These are phyloP conservation scores for Argopecten irradians DNA, from an alignment of 1,140 invertebrate genomes.

Conservation along the genomic window DNA sequence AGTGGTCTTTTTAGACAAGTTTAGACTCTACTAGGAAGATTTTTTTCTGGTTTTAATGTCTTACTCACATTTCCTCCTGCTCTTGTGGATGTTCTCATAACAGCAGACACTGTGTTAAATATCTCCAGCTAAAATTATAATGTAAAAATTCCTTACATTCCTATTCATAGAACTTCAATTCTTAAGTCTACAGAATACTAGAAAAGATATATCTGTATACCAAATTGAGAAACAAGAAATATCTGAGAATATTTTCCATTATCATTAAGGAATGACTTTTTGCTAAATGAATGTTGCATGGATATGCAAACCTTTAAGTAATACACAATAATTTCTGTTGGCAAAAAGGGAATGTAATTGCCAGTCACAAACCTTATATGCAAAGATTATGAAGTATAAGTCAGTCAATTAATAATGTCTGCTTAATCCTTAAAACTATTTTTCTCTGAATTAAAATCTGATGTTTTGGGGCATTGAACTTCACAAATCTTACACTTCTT, in stretches of 20 bases:
- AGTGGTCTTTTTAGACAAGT: too few relatives aligned
- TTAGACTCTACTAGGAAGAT: constrained; percentile 20
- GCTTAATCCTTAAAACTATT: background rate
- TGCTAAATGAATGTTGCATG: too few relatives aligned
- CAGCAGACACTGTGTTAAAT: constrained; percentile 87
- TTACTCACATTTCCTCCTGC: constrained; percentile 89
- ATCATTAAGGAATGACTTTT: too few relatives aligned
- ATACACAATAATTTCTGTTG: too few relatives aligned
- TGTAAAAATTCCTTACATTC: constrained; percentile 26
- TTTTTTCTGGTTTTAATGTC: constrained; percentile 26
- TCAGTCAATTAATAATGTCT: background rate
- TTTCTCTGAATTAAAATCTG: background rate
- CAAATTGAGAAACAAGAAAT: too few relatives aligned
- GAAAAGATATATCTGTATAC: too few relatives aligned
- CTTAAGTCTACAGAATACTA: too few relatives aligned
- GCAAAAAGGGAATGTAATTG: too few relatives aligned
- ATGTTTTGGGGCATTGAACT: background rate
- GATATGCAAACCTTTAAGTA: too few relatives aligned
- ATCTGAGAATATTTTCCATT: background rate
- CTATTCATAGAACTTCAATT: too few relatives aligned
- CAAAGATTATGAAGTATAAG: background rate
- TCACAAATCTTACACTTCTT: constrained; percentile 1
- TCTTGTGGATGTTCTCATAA: constrained; percentile 89
- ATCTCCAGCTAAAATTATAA: constrained; percentile 82
- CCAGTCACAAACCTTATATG: too few relatives aligned